phyloP scores from a whole-genome alignment of 1,140 invertebrate genomes.

The Drosophila sproati region DNA sequence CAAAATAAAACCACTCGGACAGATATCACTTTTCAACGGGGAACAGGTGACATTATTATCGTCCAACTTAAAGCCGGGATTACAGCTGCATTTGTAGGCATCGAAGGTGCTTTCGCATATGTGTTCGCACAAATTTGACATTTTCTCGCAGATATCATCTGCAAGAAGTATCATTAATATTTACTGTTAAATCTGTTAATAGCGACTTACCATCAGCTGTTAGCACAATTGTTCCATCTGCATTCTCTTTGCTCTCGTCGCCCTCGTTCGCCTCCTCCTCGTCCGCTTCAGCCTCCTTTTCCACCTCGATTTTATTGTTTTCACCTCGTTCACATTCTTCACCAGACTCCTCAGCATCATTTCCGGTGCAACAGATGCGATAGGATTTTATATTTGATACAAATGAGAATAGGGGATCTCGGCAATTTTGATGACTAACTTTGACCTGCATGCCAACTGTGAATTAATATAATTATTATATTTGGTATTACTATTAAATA shows the following conservation, averaged over 20 bases:
- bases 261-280: slow-evolving; percentile 12
- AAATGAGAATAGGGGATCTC: slow-evolving; percentile 64
- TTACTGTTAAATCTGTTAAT: not conserved
- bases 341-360: not conserved
- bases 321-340: no score
- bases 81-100: slow-evolving; percentile 90
- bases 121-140: slow-evolving; percentile 88
- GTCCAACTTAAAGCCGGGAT: slow-evolving; percentile 87
- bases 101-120: slow-evolving; percentile 88
- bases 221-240: slow-evolving; percentile 67
- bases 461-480: not conserved
- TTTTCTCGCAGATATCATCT: slow-evolving; percentile 88
- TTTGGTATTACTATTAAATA: no score
- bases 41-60: slow-evolving; percentile 88
- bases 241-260: slow-evolving; percentile 20
- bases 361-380: slow-evolving; percentile 61
- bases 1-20: slow-evolving; percentile 51
- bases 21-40: slow-evolving; percentile 36
- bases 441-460: slow-evolving; percentile 75
- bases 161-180: slow-evolving; percentile 47
- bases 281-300: not conserved
- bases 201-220: slow-evolving; percentile 57
- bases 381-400: slow-evolving; percentile 73
- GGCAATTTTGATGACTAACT: slow-evolving; percentile 71
- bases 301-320: not conserved